These are phyloP conservation scores for Andrena bucephala DNA, from an alignment of 2,888 invertebrate genomes.

Conservation along the genomic window DNA sequence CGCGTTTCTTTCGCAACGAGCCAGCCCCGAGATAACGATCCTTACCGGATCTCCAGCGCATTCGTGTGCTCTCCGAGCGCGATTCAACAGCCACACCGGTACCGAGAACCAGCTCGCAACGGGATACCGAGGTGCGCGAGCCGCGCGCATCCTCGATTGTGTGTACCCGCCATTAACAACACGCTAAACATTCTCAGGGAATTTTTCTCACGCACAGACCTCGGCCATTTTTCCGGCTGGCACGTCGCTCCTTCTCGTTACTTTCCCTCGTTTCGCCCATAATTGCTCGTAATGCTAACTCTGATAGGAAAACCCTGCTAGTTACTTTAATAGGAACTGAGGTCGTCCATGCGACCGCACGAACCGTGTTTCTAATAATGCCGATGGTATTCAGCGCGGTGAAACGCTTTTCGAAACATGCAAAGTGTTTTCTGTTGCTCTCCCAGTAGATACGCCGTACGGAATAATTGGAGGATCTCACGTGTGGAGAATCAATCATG, in stretches of 20 bases:
- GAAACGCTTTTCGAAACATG: background rate
- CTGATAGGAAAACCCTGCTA: background rate
- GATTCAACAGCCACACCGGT: constrained; percentile 40
- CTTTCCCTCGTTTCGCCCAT: constrained; percentile 40
- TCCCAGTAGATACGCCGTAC: no score
- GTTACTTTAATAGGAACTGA: background rate
- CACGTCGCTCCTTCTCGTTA: constrained; percentile 46
- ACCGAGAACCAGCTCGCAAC: constrained; percentile 44
- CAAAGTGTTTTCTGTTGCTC: background rate
- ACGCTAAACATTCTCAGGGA: constrained; percentile 65
- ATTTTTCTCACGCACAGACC: constrained; percentile 60
- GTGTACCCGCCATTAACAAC: constrained; percentile 62
- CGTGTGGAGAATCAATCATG: no score
- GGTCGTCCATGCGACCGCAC: background rate
- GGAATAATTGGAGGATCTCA: no score
- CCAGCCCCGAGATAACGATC: constrained; percentile 67
- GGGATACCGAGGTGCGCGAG: constrained; percentile 44
- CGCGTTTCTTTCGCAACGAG: constrained; percentile 59
- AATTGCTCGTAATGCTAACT: constrained; percentile 18
- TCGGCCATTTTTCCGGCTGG: constrained; percentile 60
- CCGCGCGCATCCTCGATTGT: constrained; percentile 51
- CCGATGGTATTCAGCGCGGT: background rate
- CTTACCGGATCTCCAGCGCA: constrained; percentile 64
- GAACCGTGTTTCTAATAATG: background rate
- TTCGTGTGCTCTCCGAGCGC: constrained; percentile 41